A percentile compares a stretch with the other conserved stretches of the same genome.
Evolutionary conservation across 2,888 invertebrate species (phyloP).

Genomic region (Cerceris ruficornis): DNA sequence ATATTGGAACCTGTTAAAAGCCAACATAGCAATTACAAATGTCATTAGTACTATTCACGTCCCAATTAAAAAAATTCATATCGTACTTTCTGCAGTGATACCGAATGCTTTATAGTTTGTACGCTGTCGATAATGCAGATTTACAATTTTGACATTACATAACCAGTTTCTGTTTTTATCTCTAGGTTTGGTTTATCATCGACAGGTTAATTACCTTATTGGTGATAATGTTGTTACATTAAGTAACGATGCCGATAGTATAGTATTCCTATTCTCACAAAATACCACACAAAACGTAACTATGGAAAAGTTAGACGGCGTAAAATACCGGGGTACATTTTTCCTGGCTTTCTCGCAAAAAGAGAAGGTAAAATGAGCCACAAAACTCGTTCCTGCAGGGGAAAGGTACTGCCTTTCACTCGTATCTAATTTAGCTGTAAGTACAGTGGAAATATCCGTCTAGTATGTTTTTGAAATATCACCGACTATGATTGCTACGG

Average conservation of each 20-base stretch:
- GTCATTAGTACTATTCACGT: no score
- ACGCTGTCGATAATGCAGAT: no score
- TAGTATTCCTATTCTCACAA: not conserved
- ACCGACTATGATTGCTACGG: not conserved
- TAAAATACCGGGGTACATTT: not conserved
- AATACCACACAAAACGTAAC: not conserved
- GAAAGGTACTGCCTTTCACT: slow-evolving; percentile 11
- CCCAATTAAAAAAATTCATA: no score
- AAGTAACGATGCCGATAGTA: no score
- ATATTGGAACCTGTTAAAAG: no score
- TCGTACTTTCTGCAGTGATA: no score
- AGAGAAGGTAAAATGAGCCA: not conserved
- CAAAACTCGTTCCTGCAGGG: not conserved
- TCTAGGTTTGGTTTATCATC: not conserved
- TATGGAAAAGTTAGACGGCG: not conserved
- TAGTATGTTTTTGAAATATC: not conserved
- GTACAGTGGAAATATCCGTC: not conserved
- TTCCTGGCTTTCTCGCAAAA: not conserved
- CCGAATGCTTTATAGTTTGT: no score
- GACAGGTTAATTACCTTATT: not conserved
- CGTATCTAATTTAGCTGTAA: not conserved
- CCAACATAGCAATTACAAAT: no score
- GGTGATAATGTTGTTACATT: no score
- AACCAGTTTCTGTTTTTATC: no score
- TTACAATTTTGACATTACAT: no score